Base-by-base conservation (phyloP, 2,113 vertebrate species). In the Coreoperca whiteheadi region DNA sequence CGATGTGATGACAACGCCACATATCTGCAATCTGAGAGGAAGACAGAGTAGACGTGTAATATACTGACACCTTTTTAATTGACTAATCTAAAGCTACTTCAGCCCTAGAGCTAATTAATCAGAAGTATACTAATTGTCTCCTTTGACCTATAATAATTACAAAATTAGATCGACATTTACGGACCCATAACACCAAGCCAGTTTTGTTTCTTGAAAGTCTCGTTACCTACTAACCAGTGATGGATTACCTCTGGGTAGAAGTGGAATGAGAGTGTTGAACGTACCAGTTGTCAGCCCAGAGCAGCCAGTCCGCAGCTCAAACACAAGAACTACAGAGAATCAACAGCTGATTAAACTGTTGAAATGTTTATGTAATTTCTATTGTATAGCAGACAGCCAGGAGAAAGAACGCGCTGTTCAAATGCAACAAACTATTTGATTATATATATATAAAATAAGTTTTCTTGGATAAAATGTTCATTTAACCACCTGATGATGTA, bases 1-100 rank as follows among this genome's bases (percentile, higher is more conserved):
- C 96, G 89, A 79, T 97, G 96, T n/a, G 97, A 97, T 0, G 97
- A 98, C 9, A 97, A 68, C 8, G 96, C 96, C 32, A 98, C 91
- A 0, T 95, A 97, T 50, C 87, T 90, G 71, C 77, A 95, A 61
- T 91, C 97, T 98, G 92, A 34, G 20, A 51, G 46, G 63, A 59
- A 12, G 2, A 57, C 15, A 41, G 5, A 28, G 70, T 7, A 48
- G 48, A 76, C 8, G 15, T 18, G 60, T 46, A 7, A 61, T 50
- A 48, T 34, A 50, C 43, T 50, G 20, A 48, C 37, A 23, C n/a
- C n/a, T n/a, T n/a, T n/a, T n/a, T n/a, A n/a, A n/a, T n/a, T n/a
- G n/a, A n/a, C n/a, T n/a, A n/a, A 41, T 41, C 10, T 41, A 48
- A 18, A n/a, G n/a, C 18, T 14, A 16, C 15, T 48, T 48, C 46